Base-by-base conservation (phyloP, 2,113 vertebrate species). In the Platysternon megacephalum region DNA sequence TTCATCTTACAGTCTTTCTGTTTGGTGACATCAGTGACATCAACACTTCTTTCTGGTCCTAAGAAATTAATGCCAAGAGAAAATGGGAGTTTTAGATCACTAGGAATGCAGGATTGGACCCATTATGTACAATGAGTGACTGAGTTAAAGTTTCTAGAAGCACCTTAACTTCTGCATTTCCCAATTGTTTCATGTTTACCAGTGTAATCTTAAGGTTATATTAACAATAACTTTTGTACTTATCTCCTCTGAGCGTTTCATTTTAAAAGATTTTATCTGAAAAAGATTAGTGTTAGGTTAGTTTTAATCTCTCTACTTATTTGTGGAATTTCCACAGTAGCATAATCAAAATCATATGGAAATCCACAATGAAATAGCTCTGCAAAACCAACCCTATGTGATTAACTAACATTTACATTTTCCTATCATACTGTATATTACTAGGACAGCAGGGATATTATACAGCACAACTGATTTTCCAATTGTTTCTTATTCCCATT, bases 1-100 rank as follows among this genome's bases (percentile, higher is more conserved):
- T 99, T 99, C 99, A 99, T 99, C 97, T 99, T 99, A 98, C 99
- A 99, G 93, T 99, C 98, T 3, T 99, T 99, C 98, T 99, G 99
- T 96, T 99, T 99, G 93, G 99, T 99, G 94, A 99, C 99, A 11
- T 99, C 99, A 0, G 99, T 98, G n/a, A 99, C 99, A 19, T 99
- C 99, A 82, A 99, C 99, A 0, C 98, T 98, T 46, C 99, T 98
- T 91, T 99, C 99, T 0, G 99, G 99, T 48, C 99, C 99, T 99
- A 90, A 39, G 51, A 84, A 83, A 58, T 26, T 24, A 68, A 89
- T 81, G 17, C 11, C 35, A 3, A 3, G 52, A 51, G 85, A 55
- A 28, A 5, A 48, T 88, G 14, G 81, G 26, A 93, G 12, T 78
- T 46, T 35, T 7, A 42, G 44, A 46, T 44, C 3, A 82, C n/a